Conservation (phyloP, 1,140 invertebrate species). For the Drosophila serrata region DNA sequence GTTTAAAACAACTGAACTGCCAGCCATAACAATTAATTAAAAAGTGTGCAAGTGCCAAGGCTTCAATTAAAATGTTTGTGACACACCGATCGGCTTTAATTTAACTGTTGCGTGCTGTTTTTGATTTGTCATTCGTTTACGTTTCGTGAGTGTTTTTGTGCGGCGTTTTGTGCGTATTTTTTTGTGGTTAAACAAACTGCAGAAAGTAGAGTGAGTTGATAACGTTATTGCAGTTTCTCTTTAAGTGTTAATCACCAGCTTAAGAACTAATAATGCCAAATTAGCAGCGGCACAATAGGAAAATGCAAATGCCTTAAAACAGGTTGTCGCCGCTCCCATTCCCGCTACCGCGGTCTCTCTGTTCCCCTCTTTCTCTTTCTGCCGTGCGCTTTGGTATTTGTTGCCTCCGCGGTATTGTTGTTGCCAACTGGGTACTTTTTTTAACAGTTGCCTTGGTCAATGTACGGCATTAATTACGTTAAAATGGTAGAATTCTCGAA, state of each 20-base stretch:
- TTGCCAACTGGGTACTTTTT: conserved; percentile 44
- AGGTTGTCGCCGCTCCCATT: conserved; percentile 44
- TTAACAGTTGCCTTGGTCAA: conserved; percentile 50
- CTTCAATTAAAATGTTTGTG: conserved; percentile 40
- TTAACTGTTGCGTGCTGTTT: conserved; percentile 38
- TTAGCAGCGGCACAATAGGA: conserved; percentile 35
- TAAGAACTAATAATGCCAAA: neutral
- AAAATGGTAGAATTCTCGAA: conserved; percentile 21
- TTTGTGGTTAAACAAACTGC: conserved; percentile 48
- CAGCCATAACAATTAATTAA: conserved; percentile 40
- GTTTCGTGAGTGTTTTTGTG: conserved; percentile 20
- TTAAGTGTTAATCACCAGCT: conserved; percentile 1
- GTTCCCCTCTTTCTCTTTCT: conserved; percentile 4
- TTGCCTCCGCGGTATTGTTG: conserved; percentile 35
- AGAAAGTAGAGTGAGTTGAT: conserved; percentile 28
- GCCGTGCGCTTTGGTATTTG: conserved; percentile 28
- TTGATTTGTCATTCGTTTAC: conserved; percentile 29
- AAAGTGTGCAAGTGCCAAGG: conserved; percentile 23
- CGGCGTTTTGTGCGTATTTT: conserved; percentile 31
- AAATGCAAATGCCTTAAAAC: conserved; percentile 57
- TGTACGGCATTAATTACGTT: conserved; percentile 54
- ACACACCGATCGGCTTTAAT: conserved; percentile 28
- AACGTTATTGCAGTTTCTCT: neutral
- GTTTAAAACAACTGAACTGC: conserved; percentile 36
- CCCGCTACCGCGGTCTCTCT: conserved; percentile 1